Conservation (phyloP, 2,797 vertebrate genomes). For the Rhynchonycteris naso region DNA sequence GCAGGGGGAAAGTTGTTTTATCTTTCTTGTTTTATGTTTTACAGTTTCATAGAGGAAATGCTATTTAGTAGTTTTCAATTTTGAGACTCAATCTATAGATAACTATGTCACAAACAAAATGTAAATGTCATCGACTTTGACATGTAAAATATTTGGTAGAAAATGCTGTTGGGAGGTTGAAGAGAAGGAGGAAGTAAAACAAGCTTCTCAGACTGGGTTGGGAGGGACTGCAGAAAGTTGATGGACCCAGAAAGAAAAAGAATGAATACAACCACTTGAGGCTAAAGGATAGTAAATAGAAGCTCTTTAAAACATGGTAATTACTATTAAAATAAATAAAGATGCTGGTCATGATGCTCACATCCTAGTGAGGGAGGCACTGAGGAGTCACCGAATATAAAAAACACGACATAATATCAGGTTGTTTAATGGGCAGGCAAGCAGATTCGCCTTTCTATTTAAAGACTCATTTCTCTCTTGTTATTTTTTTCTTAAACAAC, state of each 20-base stretch:
- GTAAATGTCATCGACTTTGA: background rate
- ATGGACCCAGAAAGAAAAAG: background rate
- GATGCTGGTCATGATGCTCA: background rate
- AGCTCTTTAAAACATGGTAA: background rate
- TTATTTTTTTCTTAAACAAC: background rate
- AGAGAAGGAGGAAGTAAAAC: background rate
- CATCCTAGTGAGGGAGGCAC: background rate
- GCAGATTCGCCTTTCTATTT: background rate
- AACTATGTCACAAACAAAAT: background rate
- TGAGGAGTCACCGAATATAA: background rate
- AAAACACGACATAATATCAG: background rate
- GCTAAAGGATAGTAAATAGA: background rate
- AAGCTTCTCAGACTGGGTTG: background rate
- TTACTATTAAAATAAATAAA: conserved; percentile 27
- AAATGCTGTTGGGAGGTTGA: background rate
- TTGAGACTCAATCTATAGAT: background rate
- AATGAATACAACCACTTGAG: background rate
- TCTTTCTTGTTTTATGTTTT: background rate
- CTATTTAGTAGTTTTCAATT: background rate
- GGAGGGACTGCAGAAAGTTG: background rate
- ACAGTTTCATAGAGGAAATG: background rate
- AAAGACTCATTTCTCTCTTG: background rate
- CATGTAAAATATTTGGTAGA: background rate
- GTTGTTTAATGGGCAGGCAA: background rate
- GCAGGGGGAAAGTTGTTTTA: background rate